Percentiles rank a stretch among this genome's conserved stretches.
phyloP scores from a whole-genome alignment of 2,113 vertebrate genomes.

The Marmota flaviventris region DNA sequence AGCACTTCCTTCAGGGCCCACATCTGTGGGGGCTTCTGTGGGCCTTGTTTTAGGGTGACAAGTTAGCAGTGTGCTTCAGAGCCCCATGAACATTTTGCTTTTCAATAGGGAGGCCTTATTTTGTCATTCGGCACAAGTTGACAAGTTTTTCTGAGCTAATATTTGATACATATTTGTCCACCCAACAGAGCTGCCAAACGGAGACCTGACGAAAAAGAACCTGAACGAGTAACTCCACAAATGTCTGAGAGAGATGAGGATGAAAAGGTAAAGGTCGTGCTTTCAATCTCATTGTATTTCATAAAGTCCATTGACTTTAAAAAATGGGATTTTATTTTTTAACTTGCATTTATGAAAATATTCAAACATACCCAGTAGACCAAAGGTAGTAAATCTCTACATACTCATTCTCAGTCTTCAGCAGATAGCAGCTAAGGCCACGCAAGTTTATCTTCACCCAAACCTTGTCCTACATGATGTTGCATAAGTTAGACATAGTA shows the following conservation, averaged over 20 bases:
- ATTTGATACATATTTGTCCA: background rate
- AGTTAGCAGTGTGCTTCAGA: background rate
- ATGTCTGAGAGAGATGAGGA: constrained; percentile 65
- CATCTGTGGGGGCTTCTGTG: background rate
- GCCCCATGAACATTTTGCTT: background rate
- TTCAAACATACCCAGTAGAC: background rate
- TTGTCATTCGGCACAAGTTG: background rate
- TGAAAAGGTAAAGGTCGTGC: constrained; percentile 45
- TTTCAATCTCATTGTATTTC: background rate
- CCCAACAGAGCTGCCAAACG: constrained; percentile 59
- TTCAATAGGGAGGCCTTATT: background rate
- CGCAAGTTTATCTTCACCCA: too few species aligned
- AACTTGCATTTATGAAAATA: too few species aligned
- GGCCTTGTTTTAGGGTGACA: background rate
- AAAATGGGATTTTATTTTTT: background rate
- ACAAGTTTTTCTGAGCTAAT: background rate
- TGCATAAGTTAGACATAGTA: background rate
- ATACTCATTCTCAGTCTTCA: background rate
- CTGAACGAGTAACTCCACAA: background rate
- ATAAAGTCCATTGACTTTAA: background rate
- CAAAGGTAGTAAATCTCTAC: too few species aligned
- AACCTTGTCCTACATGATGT: too few species aligned
- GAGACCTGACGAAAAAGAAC: constrained; percentile 65
- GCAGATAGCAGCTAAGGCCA: too few species aligned
- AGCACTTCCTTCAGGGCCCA: background rate